A percentile compares a stretch with the other conserved stretches of the same genome.
phyloP scores from a whole-genome alignment of 2,113 vertebrate genomes.

The Sialia sialis region DNA sequence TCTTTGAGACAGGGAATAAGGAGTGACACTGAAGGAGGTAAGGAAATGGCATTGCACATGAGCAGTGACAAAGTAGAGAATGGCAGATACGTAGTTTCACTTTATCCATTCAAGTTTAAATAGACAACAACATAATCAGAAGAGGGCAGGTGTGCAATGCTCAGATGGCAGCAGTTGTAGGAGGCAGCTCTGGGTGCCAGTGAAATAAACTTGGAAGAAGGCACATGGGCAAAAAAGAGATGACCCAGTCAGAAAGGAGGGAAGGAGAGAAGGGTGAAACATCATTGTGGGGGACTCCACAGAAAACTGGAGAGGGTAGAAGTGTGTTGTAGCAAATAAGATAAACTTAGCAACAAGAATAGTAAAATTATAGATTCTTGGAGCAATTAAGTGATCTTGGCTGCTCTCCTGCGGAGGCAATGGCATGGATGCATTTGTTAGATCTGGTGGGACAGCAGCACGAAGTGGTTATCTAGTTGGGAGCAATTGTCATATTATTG shows the following conservation, averaged over 20 bases:
- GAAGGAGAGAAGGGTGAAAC: neutral
- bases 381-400: neutral
- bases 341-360: neutral
- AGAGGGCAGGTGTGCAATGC: neutral
- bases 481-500: slow-evolving; percentile 17
- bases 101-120: neutral
- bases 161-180: neutral
- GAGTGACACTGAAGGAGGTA: neutral
- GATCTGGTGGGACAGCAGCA: slow-evolving; percentile 12
- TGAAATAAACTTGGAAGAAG: neutral
- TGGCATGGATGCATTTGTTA: neutral
- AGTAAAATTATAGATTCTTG: neutral
- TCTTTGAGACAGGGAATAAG: neutral
- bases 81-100: neutral
- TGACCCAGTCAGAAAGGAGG: neutral
- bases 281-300: neutral
- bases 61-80: neutral
- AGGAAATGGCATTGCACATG: neutral
- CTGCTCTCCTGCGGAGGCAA: neutral
- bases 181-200: neutral
- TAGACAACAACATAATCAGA: neutral
- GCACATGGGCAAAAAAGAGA: neutral
- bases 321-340: neutral
- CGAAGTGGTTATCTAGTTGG: neutral
- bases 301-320: neutral